A percentile compares a stretch with the other conserved stretches of the same genome.
Conservation (phyloP, 2,113 vertebrate species). For the Ascaphus truei region DNA sequence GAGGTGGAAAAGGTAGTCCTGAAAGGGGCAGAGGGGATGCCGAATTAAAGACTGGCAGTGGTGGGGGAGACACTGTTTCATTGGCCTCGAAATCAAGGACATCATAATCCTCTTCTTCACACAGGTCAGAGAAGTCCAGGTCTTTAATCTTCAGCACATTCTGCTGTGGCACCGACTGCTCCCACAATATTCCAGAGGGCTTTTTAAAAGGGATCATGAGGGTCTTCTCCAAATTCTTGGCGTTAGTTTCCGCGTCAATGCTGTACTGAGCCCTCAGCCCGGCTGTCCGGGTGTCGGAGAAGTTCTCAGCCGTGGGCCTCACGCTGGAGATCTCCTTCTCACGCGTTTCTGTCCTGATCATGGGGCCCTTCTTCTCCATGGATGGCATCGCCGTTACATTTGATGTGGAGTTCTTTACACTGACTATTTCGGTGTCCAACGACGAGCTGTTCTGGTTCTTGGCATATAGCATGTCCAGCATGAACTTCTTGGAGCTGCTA, state of each 20-base stretch:
- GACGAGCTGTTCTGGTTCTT: slow-evolving; percentile 41
- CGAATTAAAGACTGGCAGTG: slow-evolving; percentile 35
- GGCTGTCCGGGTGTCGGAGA: slow-evolving; percentile 42
- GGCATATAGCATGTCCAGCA: slow-evolving; percentile 71
- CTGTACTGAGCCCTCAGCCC: slow-evolving; percentile 63
- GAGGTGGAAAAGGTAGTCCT: slow-evolving; percentile 48
- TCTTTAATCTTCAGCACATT: slow-evolving; percentile 80
- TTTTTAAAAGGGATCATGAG: slow-evolving; percentile 61
- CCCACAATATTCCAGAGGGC: slow-evolving; percentile 59
- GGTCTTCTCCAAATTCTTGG: slow-evolving; percentile 61
- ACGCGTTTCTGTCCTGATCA: not conserved
- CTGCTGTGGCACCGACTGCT: slow-evolving; percentile 57
- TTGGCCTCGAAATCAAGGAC: slow-evolving; percentile 65
- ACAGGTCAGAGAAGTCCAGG: slow-evolving; percentile 91
- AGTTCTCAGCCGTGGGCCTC: slow-evolving; percentile 27
- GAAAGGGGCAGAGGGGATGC: slow-evolving; percentile 48
- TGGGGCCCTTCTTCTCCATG: not conserved
- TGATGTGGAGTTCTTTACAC: not conserved
- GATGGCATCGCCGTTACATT: not conserved
- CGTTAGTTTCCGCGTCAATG: slow-evolving; percentile 66
- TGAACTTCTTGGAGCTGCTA: slow-evolving; percentile 64
- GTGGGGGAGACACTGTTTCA: slow-evolving; percentile 44
- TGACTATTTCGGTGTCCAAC: not conserved
- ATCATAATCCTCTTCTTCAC: slow-evolving; percentile 88
- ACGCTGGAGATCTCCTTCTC: not conserved